phyloP scores from a whole-genome alignment of 1,140 invertebrate species.

The Eciton burchellii region DNA sequence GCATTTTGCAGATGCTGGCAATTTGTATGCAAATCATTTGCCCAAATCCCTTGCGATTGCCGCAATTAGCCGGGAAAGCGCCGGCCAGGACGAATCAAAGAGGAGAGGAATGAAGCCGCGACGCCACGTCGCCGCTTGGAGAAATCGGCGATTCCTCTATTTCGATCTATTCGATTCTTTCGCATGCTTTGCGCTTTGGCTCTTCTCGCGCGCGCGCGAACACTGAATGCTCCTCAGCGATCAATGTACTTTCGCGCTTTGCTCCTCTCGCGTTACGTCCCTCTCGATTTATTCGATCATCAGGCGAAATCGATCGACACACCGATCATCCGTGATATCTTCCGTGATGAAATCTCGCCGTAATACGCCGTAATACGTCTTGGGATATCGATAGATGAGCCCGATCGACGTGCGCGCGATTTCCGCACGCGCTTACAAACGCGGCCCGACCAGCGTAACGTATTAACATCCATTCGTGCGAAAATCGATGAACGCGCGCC shows the following conservation, averaged over 20 bases:
- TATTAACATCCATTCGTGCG: constrained; percentile 68
- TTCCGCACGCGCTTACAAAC: constrained; percentile 41
- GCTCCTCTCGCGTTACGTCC: not conserved
- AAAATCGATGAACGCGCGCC: constrained; percentile 66
- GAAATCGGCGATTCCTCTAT: too few relatives aligned
- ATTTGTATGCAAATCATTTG: constrained; percentile 48
- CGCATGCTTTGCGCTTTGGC: too few relatives aligned
- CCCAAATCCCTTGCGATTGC: constrained; percentile 36
- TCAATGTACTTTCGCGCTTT: too few relatives aligned
- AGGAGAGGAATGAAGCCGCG: too few relatives aligned
- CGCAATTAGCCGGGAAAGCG: not conserved
- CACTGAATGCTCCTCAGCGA: too few relatives aligned
- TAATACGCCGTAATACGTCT: not conserved
- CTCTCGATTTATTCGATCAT: not conserved
- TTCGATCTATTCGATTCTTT: too few relatives aligned
- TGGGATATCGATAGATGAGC: constrained; percentile 27
- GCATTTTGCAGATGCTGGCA: constrained; percentile 44
- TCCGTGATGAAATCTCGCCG: not conserved
- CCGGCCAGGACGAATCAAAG: constrained; percentile 11
- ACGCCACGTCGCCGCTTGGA: too few relatives aligned
- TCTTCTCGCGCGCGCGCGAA: too few relatives aligned
- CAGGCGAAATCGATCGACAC: not conserved
- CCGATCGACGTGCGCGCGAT: constrained; percentile 8
- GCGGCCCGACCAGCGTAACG: constrained; percentile 19
- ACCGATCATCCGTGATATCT: not conserved